Evolutionary conservation across 2,113 vertebrate genomes (phyloP).

Genomic region (Lampris incognitus): DNA sequence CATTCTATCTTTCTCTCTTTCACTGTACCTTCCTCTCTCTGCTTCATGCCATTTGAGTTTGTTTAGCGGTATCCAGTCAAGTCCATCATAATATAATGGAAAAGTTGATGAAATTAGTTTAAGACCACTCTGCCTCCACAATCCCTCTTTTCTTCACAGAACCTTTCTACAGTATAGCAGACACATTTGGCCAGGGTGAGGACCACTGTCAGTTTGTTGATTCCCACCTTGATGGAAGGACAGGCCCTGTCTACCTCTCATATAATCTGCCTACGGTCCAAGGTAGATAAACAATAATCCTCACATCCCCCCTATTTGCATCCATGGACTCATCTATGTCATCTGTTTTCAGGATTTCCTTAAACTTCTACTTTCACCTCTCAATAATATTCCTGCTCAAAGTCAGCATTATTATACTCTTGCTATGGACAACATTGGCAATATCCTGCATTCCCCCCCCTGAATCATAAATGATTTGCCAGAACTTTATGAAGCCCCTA

Average conservation of each 20-base stretch:
- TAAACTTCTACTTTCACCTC: no score
- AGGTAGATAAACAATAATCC: constrained; percentile 80
- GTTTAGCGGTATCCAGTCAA: not conserved
- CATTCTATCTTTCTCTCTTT: not conserved
- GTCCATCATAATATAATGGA: constrained; percentile 3
- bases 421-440: no score
- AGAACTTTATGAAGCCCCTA: no score
- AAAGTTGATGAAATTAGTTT: not conserved
- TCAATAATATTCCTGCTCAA: no score
- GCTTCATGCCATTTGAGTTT: constrained; percentile 7
- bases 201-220: constrained; percentile 99
- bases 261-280: constrained; percentile 87
- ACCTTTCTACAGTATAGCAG: constrained; percentile 94
- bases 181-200: constrained; percentile 93
- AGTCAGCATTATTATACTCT: no score
- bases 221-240: constrained; percentile 94
- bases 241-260: constrained; percentile 87
- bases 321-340: no score
- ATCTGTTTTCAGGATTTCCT: no score
- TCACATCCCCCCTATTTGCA: not conserved
- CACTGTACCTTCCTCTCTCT: not conserved
- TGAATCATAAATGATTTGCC: no score
- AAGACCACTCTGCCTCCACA: not conserved
- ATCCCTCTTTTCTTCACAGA: constrained; percentile 76
- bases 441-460: no score